Conservation (phyloP, 2,888 invertebrate genomes). For the Trileptium ribeirensis region DNA sequence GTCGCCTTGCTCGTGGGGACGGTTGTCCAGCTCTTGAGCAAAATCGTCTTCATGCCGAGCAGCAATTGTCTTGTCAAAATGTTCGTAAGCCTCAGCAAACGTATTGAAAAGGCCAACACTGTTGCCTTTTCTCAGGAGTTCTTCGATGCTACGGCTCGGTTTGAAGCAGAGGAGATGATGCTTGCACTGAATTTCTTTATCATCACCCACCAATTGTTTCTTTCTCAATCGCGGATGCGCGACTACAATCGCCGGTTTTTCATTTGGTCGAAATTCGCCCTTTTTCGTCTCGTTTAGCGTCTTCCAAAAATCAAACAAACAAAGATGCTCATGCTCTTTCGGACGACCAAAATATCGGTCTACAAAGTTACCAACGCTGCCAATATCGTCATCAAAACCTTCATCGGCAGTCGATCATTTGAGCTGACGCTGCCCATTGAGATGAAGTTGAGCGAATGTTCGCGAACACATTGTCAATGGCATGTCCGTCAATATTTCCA, state of each 20-base stretch:
- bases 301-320: not conserved
- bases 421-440: not conserved
- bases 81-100: not conserved
- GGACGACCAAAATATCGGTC: not conserved
- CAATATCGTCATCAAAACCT: not conserved
- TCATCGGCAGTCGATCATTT: not conserved
- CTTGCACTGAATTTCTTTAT: not conserved
- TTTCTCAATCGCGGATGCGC: not conserved
- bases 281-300: not conserved
- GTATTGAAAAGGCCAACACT: not conserved
- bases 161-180: not conserved
- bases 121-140: not conserved
- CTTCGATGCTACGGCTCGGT: not conserved
- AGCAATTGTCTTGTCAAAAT: not conserved
- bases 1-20: not conserved
- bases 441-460: not conserved
- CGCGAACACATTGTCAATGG: not conserved
- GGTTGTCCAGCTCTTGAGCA: not conserved
- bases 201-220: not conserved
- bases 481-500: not conserved
- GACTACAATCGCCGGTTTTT: not conserved
- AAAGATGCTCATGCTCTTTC: not conserved
- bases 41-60: not conserved
- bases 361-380: not conserved
- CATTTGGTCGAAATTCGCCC: not conserved